Evolutionary conservation across 2,888 invertebrate genomes (phyloP), one percentile per base, ranked within the genome.

Genomic region (Crossocerus cetratus): DNA sequence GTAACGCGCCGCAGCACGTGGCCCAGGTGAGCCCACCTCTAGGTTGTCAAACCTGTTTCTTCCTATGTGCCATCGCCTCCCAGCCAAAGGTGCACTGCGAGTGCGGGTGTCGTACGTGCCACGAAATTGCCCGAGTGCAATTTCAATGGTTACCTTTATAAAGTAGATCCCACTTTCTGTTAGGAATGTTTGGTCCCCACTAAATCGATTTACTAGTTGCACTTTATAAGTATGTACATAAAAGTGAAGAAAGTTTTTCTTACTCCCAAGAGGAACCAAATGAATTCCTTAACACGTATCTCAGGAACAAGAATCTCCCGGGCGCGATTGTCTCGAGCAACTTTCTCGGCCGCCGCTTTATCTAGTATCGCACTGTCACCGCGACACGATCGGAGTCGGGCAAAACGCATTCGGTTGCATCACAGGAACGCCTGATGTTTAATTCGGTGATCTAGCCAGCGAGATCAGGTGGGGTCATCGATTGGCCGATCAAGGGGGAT

Each of bases 11-110:
- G 85, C 86, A 89, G 89, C 88, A 88, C 88, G 88, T 88, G 88
- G 86, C 87, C 86, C 82, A 84, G 83, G 81, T 85, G 84, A 74
- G 84, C 86, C 86, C 83, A 85, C 86, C 84, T 86, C 84, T 85
- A 85, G 85, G 84, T 89, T 88, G 88, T 88, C 88, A 89, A 90
- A 89, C 89, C 89, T 87, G 88, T 89, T 90, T 87, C 84, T 76
- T 82, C 82, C 77, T 78, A 78, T 82, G 80, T 85, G 76, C 83
- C 80, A 81, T 80, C 77, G 76, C 81, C 76, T 81, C 77, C 79
- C 81, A 76, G 75, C 76, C 79, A 79, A 80, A 77, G 84, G 82
- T 79, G 80, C 82, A 76, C 68, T 71, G 68, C 54, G 72, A 78
- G 76, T 65, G 72, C 74, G 79, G 72, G 74, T 70, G 76, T 78